A percentile compares a stretch with the other conserved stretches of the same genome.
Evolutionary conservation across 2,888 invertebrate genomes (phyloP).

Genomic region (Carterocephalus palaemon): DNA sequence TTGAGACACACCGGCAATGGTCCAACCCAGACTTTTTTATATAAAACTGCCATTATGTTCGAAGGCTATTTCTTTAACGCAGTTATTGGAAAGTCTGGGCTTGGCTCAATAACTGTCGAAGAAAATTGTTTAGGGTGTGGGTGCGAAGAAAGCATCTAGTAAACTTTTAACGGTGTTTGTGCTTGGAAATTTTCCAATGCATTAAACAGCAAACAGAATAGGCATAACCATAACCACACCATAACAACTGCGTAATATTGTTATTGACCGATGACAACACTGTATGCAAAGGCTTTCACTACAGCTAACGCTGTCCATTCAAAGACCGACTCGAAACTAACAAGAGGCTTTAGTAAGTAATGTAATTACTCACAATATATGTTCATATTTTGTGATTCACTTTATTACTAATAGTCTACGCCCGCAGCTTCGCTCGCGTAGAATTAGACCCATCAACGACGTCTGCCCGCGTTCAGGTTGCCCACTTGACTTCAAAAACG

Average conservation of each 20-base stretch:
- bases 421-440: no score
- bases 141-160: slow-evolving; percentile 18
- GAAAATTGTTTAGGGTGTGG: slow-evolving; percentile 10
- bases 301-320: neutral
- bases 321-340: no score
- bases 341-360: no score
- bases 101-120: slow-evolving; percentile 2
- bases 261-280: slow-evolving; percentile 19
- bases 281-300: slow-evolving; percentile 11
- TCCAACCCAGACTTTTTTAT: neutral
- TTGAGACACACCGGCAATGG: slow-evolving; percentile 15
- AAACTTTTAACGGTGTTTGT: slow-evolving; percentile 6
- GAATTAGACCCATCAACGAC: no score
- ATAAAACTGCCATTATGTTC: neutral
- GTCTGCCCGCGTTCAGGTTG: no score
- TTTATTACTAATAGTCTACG: no score
- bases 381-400: no score
- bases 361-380: no score
- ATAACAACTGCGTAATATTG: slow-evolving; percentile 17
- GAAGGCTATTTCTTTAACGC: slow-evolving; percentile 16
- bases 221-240: slow-evolving; percentile 5
- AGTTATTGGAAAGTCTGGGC: slow-evolving; percentile 10
- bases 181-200: slow-evolving; percentile 9
- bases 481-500: no score
- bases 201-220: slow-evolving; percentile 18